phyloP scores from a whole-genome alignment of 2,797 vertebrate genomes.

The Galaxias olidus region DNA sequence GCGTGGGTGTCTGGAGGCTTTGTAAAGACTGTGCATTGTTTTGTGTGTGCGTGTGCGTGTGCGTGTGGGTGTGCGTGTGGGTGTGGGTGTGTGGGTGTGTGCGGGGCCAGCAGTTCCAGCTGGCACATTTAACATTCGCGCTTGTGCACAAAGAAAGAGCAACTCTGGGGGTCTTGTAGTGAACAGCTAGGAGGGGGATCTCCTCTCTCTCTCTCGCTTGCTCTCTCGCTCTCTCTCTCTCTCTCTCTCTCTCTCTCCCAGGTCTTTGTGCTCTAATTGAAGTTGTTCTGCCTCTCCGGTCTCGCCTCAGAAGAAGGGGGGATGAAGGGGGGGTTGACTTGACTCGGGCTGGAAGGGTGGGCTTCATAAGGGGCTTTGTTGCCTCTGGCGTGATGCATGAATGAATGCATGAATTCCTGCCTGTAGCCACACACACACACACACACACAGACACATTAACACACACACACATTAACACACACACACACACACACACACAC shows the following conservation, averaged over 20 bases:
- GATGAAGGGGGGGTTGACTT: slow-evolving; percentile 31
- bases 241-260: slow-evolving; percentile 27
- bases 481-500: not conserved
- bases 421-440: slow-evolving; percentile 4
- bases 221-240: too few species aligned
- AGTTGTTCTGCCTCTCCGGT: slow-evolving; percentile 62
- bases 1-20: slow-evolving; percentile 14
- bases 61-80: slow-evolving; percentile 16
- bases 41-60: slow-evolving; percentile 1
- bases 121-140: slow-evolving; percentile 46
- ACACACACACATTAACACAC: not conserved
- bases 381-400: slow-evolving; percentile 46
- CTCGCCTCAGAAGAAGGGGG: slow-evolving; percentile 21
- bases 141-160: slow-evolving; percentile 63
- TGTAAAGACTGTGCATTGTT: too few species aligned
- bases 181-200: slow-evolving; percentile 1
- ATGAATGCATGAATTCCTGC: slow-evolving; percentile 23
- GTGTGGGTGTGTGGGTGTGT: slow-evolving; percentile 18
- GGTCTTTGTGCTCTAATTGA: slow-evolving; percentile 80
- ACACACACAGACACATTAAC: not conserved
- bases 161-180: slow-evolving; percentile 44
- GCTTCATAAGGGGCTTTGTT: slow-evolving; percentile 58
- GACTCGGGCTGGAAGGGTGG: slow-evolving; percentile 32
- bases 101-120: slow-evolving; percentile 42
- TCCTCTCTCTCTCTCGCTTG: too few species aligned